Conservation (phyloP, 1,140 invertebrate species). For the Drosophila neocordata region DNA sequence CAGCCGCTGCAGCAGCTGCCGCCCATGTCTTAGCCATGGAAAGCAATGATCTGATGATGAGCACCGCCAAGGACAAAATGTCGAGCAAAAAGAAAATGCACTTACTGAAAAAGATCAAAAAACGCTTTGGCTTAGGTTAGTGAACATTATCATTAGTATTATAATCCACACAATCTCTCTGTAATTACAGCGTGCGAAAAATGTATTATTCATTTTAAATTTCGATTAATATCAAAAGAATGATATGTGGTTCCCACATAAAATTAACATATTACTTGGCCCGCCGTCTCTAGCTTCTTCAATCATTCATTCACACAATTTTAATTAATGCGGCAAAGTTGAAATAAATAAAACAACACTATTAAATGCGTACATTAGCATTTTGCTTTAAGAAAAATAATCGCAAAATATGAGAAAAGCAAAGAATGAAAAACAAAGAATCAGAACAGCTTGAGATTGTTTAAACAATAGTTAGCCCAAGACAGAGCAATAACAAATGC, state of each 20-base stretch:
- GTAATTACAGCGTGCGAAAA: conserved; percentile 67
- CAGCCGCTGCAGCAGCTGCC: conserved; percentile 59
- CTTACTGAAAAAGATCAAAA: conserved; percentile 84
- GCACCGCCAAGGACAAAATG: conserved; percentile 75
- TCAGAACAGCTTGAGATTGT: conserved; percentile 58
- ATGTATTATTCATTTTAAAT: conserved; percentile 63
- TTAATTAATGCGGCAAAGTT: conserved; percentile 75
- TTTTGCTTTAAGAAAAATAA: conserved; percentile 39
- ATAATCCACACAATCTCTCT: conserved; percentile 15
- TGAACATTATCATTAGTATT: conserved; percentile 44
- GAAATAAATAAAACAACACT: conserved; percentile 53
- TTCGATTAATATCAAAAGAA: conserved; percentile 10
- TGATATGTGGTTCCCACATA: conserved; percentile 61
- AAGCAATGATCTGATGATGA: conserved; percentile 67
- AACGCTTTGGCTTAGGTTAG: conserved; percentile 84
- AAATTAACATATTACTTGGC: conserved; percentile 58
- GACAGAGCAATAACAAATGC: background rate
- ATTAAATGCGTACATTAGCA: conserved; percentile 69
- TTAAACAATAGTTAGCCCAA: conserved; percentile 50
- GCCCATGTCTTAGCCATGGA: conserved; percentile 69
- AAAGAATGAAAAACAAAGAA: conserved; percentile 28
- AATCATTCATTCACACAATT: conserved; percentile 45
- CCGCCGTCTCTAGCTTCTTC: background rate
- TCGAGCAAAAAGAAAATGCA: conserved; percentile 84
- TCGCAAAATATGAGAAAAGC: conserved; percentile 30